These are phyloP conservation scores for Mesaphorura yosii DNA, from an alignment of 1,140 invertebrate species.

Conservation along the genomic window DNA sequence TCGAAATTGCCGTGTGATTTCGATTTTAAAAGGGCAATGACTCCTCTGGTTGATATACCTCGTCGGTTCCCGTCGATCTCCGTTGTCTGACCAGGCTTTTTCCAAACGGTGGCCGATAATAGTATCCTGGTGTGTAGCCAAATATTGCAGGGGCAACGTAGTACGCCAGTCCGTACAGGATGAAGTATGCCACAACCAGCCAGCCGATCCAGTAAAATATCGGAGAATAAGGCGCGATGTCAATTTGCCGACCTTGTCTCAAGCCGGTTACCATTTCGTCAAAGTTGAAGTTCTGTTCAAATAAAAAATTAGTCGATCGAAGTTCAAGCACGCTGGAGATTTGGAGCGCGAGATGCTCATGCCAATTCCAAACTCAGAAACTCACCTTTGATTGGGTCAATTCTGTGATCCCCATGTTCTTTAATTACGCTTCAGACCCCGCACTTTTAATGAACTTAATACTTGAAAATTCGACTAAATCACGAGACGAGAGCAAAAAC, in stretches of 20 bases:
- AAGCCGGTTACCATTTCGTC: not conserved
- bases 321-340: not conserved
- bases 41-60: too few relatives aligned
- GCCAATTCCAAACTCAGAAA: too few relatives aligned
- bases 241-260: not conserved
- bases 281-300: not conserved
- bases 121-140: not conserved
- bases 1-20: too few relatives aligned
- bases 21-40: too few relatives aligned
- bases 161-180: not conserved
- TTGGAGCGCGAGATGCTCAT: too few relatives aligned
- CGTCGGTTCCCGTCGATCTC: too few relatives aligned
- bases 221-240: conserved; percentile 3
- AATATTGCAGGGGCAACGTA: conserved; percentile 2
- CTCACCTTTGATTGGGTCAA: too few relatives aligned
- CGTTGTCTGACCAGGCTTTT: not conserved
- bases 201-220: conserved; percentile 6
- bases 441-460: too few relatives aligned
- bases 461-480: too few relatives aligned
- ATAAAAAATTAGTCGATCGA: not conserved
- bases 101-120: not conserved
- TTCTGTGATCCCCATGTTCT: too few relatives aligned
- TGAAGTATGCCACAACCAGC: not conserved
- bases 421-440: too few relatives aligned
- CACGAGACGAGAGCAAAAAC: too few relatives aligned